Evolutionary conservation across 2,797 vertebrate genomes (phyloP), one percentile per base, ranked within the genome.

Genomic region (Manis crassicaudata): DNA sequence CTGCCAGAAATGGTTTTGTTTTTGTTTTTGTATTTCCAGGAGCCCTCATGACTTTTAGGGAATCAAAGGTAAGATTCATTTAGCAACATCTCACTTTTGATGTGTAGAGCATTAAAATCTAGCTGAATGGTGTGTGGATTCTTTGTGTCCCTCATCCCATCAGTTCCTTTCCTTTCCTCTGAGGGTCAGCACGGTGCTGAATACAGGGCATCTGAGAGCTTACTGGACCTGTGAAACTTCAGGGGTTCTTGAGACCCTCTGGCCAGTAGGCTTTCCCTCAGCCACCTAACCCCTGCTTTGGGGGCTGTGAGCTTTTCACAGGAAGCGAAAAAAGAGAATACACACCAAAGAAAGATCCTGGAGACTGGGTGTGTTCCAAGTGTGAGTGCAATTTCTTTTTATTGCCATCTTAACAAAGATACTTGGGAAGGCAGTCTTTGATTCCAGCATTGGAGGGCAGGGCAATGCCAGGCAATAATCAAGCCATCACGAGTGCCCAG

Each of bases 361-460:
- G 97, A 98, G 97, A 94, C 97, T 90, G 96, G 90, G 82, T 92
- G 82, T 97, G 96, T 98, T 98, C 98, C 90, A 98, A 98, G 79
- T 94, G 93, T 98, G 96, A 96, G 35, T 95, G 96, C 81, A 82
- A 83, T 92, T 92, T 97, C 77, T 94, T 97, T 99, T 98, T 99
- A 99, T 99, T 99, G 98, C 96, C 97, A 96, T 98, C 97, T 98
- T 98, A 98, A 98, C 93, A 98, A 98, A 98, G 98, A 97, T 98
- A 98, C 89, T 98, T 94, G 68, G 75, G 92, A 98, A 97, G 97
- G 97, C 81, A 96, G 90, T 14, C 97, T 98, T 97, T 96, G 97
- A 97, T 97, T 97, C 94, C 81, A 95, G 97, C 97, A 96, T 97
- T 84, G 87, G 89, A 95, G 86, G 92, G 88, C 75, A 88, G 85